These are phyloP conservation scores for Coracias cyanogaster DNA, from an alignment of 2,797 vertebrate species.

Conservation along the genomic window DNA sequence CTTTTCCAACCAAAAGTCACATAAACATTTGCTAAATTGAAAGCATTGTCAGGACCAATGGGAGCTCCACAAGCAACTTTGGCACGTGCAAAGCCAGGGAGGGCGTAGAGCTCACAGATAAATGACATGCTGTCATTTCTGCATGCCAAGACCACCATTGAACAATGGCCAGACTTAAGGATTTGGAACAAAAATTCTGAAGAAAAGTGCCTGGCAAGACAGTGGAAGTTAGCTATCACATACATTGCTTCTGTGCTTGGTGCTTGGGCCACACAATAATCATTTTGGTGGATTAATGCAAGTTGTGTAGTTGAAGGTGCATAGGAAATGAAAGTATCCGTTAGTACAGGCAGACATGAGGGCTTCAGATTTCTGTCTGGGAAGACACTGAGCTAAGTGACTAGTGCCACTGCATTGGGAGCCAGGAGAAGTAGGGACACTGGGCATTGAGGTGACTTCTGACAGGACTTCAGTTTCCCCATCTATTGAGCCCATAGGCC, in stretches of 20 bases:
- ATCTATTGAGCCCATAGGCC: neutral
- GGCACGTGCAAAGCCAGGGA: neutral
- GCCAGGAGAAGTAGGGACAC: neutral
- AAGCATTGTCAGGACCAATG: neutral
- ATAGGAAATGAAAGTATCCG: neutral
- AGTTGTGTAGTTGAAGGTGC: neutral
- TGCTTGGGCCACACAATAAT: neutral
- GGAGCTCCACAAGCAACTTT: conserved; percentile 1
- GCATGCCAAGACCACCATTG: conserved; percentile 10
- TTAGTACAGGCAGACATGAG: neutral
- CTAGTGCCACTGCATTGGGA: neutral
- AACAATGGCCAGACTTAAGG: neutral
- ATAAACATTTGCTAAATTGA: conserved; percentile 53
- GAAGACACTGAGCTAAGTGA: neutral
- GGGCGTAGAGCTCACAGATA: neutral
- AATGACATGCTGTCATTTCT: neutral
- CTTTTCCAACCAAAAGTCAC: neutral
- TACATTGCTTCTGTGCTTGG: neutral
- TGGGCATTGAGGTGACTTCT: neutral
- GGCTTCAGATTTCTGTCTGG: neutral
- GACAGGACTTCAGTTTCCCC: neutral
- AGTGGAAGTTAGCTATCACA: neutral
- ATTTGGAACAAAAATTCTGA: neutral
- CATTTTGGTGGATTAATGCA: neutral
- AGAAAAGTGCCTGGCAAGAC: neutral